Evolutionary conservation across 2,797 vertebrate species (phyloP).

Genomic region (Garrulus glandarius): DNA sequence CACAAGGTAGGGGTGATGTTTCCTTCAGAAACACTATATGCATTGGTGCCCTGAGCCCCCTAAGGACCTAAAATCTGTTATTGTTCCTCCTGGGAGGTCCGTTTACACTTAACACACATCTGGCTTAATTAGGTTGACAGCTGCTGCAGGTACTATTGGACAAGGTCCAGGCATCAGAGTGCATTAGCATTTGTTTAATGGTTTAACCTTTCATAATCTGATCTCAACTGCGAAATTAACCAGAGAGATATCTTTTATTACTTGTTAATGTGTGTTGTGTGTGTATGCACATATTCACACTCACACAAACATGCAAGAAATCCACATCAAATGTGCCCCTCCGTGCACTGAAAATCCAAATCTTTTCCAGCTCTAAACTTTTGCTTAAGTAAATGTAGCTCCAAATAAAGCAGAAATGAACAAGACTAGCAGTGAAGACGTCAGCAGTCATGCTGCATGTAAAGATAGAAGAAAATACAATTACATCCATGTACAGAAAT

Average conservation of each 20-base stretch:
- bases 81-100: conserved; percentile 78
- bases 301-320: conserved; percentile 30
- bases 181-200: conserved; percentile 74
- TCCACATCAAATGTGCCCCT: not conserved
- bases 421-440: not conserved
- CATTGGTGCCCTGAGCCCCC: conserved; percentile 48
- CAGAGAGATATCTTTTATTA: conserved; percentile 68
- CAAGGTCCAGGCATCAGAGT: conserved; percentile 71
- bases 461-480: not conserved
- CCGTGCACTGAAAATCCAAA: not conserved
- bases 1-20: conserved; percentile 61
- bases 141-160: conserved; percentile 77
- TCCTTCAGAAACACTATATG: conserved; percentile 61
- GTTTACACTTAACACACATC: conserved; percentile 76
- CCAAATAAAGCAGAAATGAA: not conserved
- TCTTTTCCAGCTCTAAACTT: not conserved
- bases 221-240: conserved; percentile 59
- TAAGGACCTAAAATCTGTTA: conserved; percentile 71
- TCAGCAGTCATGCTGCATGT: not conserved
- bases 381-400: not conserved
- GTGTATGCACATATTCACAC: not conserved
- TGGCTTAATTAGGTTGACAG: conserved; percentile 81
- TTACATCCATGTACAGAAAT: not conserved
- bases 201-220: conserved; percentile 76
- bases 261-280: conserved; percentile 67